Percentiles rank a stretch among this genome's conserved stretches.
These are phyloP conservation scores for Sternotherus odoratus DNA, from an alignment of 2,797 vertebrate genomes.

Conservation along the genomic window DNA sequence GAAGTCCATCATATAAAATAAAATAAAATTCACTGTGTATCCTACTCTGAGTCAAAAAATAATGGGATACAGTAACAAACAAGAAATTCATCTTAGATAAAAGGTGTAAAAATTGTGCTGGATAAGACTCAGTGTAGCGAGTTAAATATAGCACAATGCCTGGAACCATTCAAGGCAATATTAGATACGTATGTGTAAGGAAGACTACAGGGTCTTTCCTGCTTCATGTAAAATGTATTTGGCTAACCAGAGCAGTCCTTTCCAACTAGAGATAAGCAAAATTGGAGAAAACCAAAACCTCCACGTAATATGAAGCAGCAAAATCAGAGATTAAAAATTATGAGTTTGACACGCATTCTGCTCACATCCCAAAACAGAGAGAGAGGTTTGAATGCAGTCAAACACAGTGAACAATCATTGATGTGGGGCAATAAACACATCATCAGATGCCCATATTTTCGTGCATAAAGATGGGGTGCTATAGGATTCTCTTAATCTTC, in stretches of 20 bases:
- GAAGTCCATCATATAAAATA: conserved; percentile 50
- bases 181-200: background rate
- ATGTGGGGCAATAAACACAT: background rate
- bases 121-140: background rate
- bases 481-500: conserved; percentile 48
- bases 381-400: background rate
- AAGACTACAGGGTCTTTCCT: conserved; percentile 13
- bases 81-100: conserved; percentile 5
- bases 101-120: conserved; percentile 49
- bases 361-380: background rate
- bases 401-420: background rate
- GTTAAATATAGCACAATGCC: background rate
- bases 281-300: background rate
- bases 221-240: background rate
- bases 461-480: background rate
- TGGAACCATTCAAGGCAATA: conserved; percentile 29
- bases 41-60: conserved; percentile 50
- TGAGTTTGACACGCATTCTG: rapidly evolving
- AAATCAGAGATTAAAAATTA: background rate
- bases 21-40: conserved; percentile 32
- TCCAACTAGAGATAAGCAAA: background rate
- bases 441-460: background rate
- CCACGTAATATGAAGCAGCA: background rate
- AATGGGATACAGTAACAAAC: background rate
- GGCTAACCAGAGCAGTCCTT: background rate